Conservation (phyloP, 1,140 invertebrate genomes). For the Lepidurus packardi region DNA sequence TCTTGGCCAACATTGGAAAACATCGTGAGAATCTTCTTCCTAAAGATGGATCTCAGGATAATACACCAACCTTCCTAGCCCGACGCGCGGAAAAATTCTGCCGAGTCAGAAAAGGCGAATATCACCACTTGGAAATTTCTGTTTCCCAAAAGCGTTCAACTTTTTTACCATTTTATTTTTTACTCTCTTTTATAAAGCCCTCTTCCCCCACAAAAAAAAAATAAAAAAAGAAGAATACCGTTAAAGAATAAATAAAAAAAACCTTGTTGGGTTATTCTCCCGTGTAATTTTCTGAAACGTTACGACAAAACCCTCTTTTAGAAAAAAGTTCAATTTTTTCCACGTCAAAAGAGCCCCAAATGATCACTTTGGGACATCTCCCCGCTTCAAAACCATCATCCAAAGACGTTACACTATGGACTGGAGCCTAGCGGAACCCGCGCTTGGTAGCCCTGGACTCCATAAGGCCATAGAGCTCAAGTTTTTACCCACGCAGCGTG, state of each 20-base stretch:
- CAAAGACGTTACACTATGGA: too few species aligned
- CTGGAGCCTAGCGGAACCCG: too few species aligned
- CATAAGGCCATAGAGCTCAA: background rate
- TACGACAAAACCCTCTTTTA: too few species aligned
- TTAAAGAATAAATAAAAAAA: too few species aligned
- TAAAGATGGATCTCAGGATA: background rate
- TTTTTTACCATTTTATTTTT: background rate
- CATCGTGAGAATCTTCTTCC: background rate
- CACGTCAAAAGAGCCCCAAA: too few species aligned
- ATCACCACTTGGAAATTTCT: background rate
- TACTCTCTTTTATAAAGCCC: background rate
- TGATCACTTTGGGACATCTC: too few species aligned
- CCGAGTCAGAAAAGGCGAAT: background rate
- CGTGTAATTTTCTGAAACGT: too few species aligned
- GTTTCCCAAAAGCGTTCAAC: background rate
- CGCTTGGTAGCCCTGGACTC: background rate
- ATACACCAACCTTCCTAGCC: too few species aligned
- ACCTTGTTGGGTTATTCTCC: too few species aligned
- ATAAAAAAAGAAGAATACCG: too few species aligned
- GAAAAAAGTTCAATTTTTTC: too few species aligned
- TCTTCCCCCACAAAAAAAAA: background rate
- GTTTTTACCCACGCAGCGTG: constrained; percentile 7
- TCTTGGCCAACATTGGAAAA: background rate
- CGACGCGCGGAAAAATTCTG: background rate
- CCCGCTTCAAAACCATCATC: too few species aligned